These are phyloP conservation scores for Aphelinus atriplicis DNA, from an alignment of 1,140 invertebrate genomes.

Conservation along the genomic window DNA sequence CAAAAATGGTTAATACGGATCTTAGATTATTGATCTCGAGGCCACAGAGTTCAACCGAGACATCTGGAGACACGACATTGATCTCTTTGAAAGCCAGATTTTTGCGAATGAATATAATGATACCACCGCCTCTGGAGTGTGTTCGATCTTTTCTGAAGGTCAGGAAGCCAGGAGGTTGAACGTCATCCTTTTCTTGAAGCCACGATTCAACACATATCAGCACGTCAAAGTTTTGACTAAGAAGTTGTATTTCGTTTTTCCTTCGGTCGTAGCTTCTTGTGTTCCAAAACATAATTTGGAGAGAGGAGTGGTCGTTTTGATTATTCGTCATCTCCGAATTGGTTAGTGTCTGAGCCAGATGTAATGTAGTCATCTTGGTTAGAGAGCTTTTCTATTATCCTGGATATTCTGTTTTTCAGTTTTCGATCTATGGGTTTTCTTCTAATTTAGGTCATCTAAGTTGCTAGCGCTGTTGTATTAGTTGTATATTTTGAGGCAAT, in stretches of 20 bases:
- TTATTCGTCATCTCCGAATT: background rate
- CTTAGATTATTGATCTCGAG: background rate
- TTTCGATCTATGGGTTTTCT: background rate
- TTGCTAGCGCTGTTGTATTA: background rate
- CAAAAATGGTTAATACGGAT: conserved; percentile 2
- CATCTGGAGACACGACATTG: background rate
- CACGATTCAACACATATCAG: conserved; percentile 17
- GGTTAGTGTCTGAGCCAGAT: too few species aligned
- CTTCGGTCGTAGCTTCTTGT: background rate
- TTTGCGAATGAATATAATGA: conserved; percentile 2
- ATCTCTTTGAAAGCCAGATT: conserved; percentile 11
- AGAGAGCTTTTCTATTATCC: background rate
- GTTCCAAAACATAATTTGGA: conserved; percentile 13
- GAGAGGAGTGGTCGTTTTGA: background rate
- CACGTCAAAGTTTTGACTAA: background rate
- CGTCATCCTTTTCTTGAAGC: background rate
- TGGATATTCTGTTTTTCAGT: background rate
- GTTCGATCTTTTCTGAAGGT: conserved; percentile 16
- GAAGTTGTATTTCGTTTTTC: background rate
- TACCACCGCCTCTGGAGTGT: conserved; percentile 5
- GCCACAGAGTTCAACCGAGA: background rate
- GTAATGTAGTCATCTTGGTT: background rate
- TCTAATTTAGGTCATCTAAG: background rate
- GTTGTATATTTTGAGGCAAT: background rate
- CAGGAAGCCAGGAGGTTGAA: conserved; percentile 4